Percentiles rank a stretch among this genome's conserved stretches.
Evolutionary conservation across 1,140 invertebrate species (phyloP).

Genomic region (Drosophila watanabei): DNA sequence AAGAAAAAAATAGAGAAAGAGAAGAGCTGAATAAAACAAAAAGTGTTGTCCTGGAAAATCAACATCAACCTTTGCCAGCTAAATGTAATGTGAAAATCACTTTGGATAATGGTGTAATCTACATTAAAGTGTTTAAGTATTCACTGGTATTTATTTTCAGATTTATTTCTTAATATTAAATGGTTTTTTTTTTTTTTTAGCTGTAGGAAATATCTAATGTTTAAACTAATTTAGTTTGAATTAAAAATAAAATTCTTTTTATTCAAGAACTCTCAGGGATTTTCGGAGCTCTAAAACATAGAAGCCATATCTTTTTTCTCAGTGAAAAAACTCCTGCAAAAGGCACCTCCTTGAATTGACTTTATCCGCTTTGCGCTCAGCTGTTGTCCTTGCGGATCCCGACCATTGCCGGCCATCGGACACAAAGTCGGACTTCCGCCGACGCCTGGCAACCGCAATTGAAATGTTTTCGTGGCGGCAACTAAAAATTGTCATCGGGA

Average conservation of each 20-base stretch:
- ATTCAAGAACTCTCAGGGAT: too few relatives aligned
- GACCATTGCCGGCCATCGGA: slow-evolving; percentile 56
- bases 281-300: too few relatives aligned
- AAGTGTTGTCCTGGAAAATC: slow-evolving; percentile 45
- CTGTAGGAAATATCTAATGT: too few relatives aligned
- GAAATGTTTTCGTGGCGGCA: slow-evolving; percentile 82
- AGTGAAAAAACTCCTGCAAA: slow-evolving; percentile 9
- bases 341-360: slow-evolving; percentile 77
- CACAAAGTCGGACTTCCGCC: slow-evolving; percentile 57
- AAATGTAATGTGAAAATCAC: slow-evolving; percentile 14
- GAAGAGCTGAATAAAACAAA: slow-evolving; percentile 33
- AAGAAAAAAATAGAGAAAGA: slow-evolving; percentile 14
- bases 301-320: background rate
- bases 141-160: background rate
- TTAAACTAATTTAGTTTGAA: too few relatives aligned
- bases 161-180: background rate
- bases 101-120: background rate
- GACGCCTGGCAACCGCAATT: slow-evolving; percentile 74
- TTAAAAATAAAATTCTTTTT: too few relatives aligned
- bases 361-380: slow-evolving; percentile 72
- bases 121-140: background rate
- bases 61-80: slow-evolving; percentile 53
- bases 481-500: slow-evolving; percentile 83
- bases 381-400: slow-evolving; percentile 24
- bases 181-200: too few relatives aligned